Conservation (phyloP, 2,797 vertebrate species). For the Liasis olivaceus region DNA sequence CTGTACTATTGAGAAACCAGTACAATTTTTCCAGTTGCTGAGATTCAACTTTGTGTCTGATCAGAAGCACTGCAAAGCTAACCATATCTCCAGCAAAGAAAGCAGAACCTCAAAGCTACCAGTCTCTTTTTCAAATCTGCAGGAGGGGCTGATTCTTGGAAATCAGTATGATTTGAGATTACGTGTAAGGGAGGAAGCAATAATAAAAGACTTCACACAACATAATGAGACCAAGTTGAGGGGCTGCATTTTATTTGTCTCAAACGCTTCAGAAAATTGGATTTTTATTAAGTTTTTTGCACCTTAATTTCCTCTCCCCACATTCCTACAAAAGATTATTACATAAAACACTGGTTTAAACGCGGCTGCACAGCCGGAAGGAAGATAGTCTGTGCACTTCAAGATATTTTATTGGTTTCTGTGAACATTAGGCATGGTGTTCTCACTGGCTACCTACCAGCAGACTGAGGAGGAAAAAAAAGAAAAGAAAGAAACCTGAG, state of each 20-base stretch:
- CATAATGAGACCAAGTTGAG: slow-evolving; percentile 54
- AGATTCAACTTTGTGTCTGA: slow-evolving; percentile 52
- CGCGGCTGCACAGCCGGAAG: slow-evolving; percentile 17
- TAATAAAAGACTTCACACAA: slow-evolving; percentile 56
- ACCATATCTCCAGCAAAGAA: slow-evolving; percentile 35
- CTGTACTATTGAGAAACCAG: slow-evolving; percentile 50
- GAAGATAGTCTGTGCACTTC: slow-evolving; percentile 31
- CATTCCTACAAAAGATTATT: slow-evolving; percentile 36
- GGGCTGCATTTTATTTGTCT: slow-evolving; percentile 58
- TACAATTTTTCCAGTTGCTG: slow-evolving; percentile 64
- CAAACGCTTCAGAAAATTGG: slow-evolving; percentile 67
- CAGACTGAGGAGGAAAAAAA: slow-evolving; percentile 8
- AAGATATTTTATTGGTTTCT: slow-evolving; percentile 35
- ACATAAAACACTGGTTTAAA: slow-evolving; percentile 43
- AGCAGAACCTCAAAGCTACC: slow-evolving; percentile 16
- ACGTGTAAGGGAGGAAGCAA: slow-evolving; percentile 32
- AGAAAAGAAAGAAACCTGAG: slow-evolving; percentile 25
- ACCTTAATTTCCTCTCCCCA: slow-evolving; percentile 56
- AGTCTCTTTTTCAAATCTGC: slow-evolving; percentile 41
- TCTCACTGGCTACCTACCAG: slow-evolving; percentile 31
- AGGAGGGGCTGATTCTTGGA: slow-evolving; percentile 44
- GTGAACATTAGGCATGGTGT: slow-evolving; percentile 34
- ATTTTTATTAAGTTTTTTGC: slow-evolving; percentile 66
- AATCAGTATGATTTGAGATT: slow-evolving; percentile 56
- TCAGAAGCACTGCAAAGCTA: slow-evolving; percentile 54